phyloP scores from a whole-genome alignment of 2,888 invertebrate genomes.

The Drosophila falleni region DNA sequence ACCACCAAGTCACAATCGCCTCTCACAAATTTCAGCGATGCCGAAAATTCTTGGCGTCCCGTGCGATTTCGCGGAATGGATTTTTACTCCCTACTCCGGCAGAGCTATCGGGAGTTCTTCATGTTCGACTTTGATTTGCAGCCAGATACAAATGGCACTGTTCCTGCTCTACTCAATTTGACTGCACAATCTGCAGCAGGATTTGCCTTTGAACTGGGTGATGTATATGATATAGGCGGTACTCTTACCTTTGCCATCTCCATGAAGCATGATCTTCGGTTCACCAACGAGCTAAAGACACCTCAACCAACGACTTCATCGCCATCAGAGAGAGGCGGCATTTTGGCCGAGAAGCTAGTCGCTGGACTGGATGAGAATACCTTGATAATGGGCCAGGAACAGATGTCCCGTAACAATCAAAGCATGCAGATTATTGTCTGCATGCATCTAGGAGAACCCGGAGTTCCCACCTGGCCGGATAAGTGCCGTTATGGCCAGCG shows the following conservation, averaged over 20 bases:
- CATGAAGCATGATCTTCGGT: constrained; percentile 87
- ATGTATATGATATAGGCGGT: constrained; percentile 92
- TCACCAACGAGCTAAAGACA: constrained; percentile 61
- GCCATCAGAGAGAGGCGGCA: constrained; percentile 72
- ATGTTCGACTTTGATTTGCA: constrained; percentile 91
- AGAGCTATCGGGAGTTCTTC: constrained; percentile 91
- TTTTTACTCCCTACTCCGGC: constrained; percentile 86
- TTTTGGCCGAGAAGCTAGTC: constrained; percentile 83
- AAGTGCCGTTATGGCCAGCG: constrained; percentile 87
- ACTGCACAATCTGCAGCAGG: constrained; percentile 88
- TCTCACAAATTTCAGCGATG: constrained; percentile 3
- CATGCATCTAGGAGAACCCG: constrained; percentile 87
- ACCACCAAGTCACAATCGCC: constrained; percentile 13
- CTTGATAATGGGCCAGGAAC: constrained; percentile 27
- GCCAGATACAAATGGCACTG: constrained; percentile 88
- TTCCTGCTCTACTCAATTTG: constrained; percentile 89
- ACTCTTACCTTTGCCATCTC: constrained; percentile 91
- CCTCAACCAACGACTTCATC: constrained; percentile 57
- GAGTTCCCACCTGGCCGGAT: constrained; percentile 88
- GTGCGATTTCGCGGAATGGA: constrained; percentile 76
- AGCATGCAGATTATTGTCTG: constrained; percentile 87
- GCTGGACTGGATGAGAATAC: constrained; percentile 61
- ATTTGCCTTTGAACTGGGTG: constrained; percentile 90
- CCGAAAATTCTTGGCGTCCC: constrained; percentile 67
- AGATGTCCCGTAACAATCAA: constrained; percentile 80